Conservation (phyloP, 2,888 invertebrate species). For the Aethes cnicana region DNA sequence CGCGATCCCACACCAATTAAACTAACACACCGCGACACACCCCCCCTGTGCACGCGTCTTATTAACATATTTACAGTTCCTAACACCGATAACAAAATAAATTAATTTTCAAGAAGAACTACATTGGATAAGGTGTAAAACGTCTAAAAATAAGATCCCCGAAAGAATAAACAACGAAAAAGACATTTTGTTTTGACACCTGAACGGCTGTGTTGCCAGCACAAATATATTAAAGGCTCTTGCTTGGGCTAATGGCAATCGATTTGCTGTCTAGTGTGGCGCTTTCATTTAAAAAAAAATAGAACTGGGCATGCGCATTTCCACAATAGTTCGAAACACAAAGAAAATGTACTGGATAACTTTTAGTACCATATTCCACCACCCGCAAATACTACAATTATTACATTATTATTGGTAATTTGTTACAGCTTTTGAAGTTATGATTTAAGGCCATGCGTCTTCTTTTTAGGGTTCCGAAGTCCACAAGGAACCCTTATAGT, state of each 20-base stretch:
- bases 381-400: slow-evolving; percentile 11
- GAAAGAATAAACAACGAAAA: slow-evolving; percentile 15
- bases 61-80: slow-evolving; percentile 20
- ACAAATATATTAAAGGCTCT: neutral
- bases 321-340: slow-evolving; percentile 18
- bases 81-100: too few species aligned
- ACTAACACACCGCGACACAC: slow-evolving; percentile 29
- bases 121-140: slow-evolving; percentile 27
- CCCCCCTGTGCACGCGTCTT: slow-evolving; percentile 17
- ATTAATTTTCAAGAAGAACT: neutral
- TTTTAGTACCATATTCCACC: slow-evolving; percentile 14
- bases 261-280: slow-evolving; percentile 8
- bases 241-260: neutral
- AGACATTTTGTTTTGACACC: slow-evolving; percentile 23
- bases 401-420: too few species aligned
- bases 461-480: too few species aligned
- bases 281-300: slow-evolving; percentile 22
- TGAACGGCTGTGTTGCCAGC: slow-evolving; percentile 16
- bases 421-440: too few species aligned
- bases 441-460: too few species aligned
- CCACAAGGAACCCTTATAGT: too few species aligned
- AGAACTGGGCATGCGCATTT: slow-evolving; percentile 25
- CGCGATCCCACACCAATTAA: slow-evolving; percentile 40
- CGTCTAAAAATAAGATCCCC: slow-evolving; percentile 25
- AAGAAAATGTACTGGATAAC: slow-evolving; percentile 18